phyloP scores from a whole-genome alignment of 2,888 invertebrate genomes.

The Chloroclystis v-ata region DNA sequence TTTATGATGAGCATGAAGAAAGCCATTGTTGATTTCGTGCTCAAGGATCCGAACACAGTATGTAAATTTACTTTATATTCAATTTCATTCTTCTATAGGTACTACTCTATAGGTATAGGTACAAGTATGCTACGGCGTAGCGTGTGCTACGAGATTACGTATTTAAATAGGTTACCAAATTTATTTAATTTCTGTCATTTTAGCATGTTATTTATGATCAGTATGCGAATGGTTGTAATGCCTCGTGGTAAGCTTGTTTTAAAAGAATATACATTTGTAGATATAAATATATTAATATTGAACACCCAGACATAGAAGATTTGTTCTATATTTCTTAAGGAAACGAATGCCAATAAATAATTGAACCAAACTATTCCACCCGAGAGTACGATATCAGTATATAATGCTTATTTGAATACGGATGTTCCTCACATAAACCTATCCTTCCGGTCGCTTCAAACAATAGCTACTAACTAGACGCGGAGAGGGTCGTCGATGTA shows the following conservation, averaged over 20 bases:
- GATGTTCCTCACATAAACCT: constrained; percentile 14
- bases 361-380: neutral
- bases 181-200: neutral
- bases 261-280: no score
- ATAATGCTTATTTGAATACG: constrained; percentile 6
- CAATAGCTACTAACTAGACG: constrained; percentile 18
- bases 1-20: constrained; percentile 93
- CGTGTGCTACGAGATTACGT: constrained; percentile 2
- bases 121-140: constrained; percentile 11
- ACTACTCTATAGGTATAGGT: constrained; percentile 10
- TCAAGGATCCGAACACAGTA: constrained; percentile 84
- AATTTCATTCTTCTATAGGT: neutral
- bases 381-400: neutral
- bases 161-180: no score
- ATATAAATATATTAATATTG: no score
- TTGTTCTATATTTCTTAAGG: no score
- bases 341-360: no score
- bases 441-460: constrained; percentile 13
- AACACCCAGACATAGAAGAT: no score
- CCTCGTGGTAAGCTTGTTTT: no score
- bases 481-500: constrained; percentile 6
- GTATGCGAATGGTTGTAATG: no score
- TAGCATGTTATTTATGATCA: neutral
- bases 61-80: neutral
- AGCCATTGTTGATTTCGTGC: constrained; percentile 93